phyloP scores from a whole-genome alignment of 2,113 vertebrate species.

The Zapornia atra region DNA sequence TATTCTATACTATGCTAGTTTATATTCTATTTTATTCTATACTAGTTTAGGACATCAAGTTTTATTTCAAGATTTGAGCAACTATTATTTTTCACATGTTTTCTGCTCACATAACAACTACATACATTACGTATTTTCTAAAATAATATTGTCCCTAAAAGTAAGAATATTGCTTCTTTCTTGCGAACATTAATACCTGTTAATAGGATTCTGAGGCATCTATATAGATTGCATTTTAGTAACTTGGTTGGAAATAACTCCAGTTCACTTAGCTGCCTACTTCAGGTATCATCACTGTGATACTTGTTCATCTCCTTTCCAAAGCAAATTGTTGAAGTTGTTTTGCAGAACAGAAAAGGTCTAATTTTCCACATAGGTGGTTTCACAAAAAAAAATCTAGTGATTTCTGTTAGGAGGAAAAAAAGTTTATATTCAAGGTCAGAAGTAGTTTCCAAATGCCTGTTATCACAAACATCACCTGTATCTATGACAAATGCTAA shows the following conservation, averaged over 20 bases:
- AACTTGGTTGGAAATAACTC: background rate
- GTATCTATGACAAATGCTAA: background rate
- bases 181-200: background rate
- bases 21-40: too few species aligned
- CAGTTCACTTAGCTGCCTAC: background rate
- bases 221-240: background rate
- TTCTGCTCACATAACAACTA: background rate
- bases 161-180: background rate
- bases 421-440: background rate
- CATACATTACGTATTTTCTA: background rate
- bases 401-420: background rate
- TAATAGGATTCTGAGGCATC: background rate
- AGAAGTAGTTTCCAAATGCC: background rate
- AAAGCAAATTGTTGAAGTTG: background rate
- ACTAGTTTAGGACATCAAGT: background rate
- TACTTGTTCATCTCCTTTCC: background rate
- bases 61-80: background rate
- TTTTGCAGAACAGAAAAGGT: background rate
- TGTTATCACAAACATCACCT: background rate
- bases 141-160: background rate
- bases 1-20: background rate
- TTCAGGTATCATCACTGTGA: background rate
- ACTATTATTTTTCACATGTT: background rate
- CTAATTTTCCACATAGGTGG: background rate
- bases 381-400: background rate